These are phyloP conservation scores for Zosterops pallidus DNA, from an alignment of 2,113 vertebrate genomes.

Conservation along the genomic window DNA sequence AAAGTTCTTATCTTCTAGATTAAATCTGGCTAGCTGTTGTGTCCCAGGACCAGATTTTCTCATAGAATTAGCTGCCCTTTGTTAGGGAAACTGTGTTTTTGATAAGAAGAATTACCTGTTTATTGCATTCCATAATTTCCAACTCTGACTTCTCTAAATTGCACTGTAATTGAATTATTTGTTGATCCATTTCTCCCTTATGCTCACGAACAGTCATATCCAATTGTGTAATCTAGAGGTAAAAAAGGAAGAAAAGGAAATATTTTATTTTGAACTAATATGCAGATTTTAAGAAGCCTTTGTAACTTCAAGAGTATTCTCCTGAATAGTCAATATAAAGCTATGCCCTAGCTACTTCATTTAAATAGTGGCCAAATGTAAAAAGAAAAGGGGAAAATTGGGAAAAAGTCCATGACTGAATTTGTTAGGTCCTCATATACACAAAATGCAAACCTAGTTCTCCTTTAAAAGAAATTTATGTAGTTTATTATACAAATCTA, in stretches of 20 bases:
- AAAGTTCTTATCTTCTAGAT: background rate
- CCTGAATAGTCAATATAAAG: background rate
- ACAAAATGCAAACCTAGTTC: background rate
- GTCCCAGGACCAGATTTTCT: background rate
- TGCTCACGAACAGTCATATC: slow-evolving; percentile 88
- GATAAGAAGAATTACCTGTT: slow-evolving; percentile 75
- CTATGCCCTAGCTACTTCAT: background rate
- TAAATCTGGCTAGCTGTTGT: background rate
- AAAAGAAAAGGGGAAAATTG: background rate
- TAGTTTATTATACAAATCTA: background rate
- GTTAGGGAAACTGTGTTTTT: background rate
- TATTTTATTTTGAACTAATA: background rate
- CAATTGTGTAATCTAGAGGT: slow-evolving; percentile 86
- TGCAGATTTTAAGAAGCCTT: background rate
- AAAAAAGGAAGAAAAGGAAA: background rate
- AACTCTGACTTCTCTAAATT: slow-evolving; percentile 81
- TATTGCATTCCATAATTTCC: slow-evolving; percentile 79
- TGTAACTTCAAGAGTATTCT: background rate
- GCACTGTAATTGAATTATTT: slow-evolving; percentile 83
- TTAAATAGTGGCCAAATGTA: background rate
- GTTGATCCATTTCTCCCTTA: slow-evolving; percentile 87
- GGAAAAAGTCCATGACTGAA: background rate
- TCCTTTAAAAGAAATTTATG: background rate
- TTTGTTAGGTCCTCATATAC: background rate
- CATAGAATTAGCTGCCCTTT: background rate